These are phyloP conservation scores for Nemopilema nomurai DNA, from an alignment of 30 jellyfish, hydroid and myxozoan genomes.

Conservation along the genomic window DNA sequence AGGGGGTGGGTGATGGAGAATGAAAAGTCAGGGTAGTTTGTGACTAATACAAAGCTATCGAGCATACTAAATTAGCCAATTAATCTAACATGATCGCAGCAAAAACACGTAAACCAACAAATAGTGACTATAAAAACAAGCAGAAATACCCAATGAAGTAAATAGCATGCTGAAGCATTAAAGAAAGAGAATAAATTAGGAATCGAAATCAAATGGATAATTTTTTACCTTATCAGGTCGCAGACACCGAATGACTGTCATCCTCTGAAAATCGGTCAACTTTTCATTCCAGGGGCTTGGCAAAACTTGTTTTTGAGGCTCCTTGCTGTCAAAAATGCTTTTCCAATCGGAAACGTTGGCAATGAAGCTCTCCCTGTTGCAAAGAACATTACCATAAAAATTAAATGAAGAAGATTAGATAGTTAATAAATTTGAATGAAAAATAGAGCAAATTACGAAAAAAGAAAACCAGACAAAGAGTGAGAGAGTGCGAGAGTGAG, in stretches of 20 bases:
- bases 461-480: too few species aligned
- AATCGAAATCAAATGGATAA: background rate
- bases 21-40: background rate
- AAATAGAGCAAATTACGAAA: too few species aligned
- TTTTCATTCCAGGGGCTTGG: constrained; percentile 92
- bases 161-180: background rate
- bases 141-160: too few species aligned
- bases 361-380: constrained; percentile 72
- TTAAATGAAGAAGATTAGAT: background rate
- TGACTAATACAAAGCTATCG: too few species aligned
- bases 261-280: constrained; percentile 88
- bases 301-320: constrained; percentile 81
- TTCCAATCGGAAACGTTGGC: constrained; percentile 77
- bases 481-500: too few species aligned
- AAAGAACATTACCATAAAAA: too few species aligned
- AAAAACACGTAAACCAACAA: too few species aligned
- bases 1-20: background rate
- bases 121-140: too few species aligned
- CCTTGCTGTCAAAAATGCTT: constrained; percentile 88
- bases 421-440: too few species aligned
- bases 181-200: background rate
- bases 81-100: too few species aligned
- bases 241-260: constrained; percentile 88
- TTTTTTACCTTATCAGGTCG: constrained; percentile 89
- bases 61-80: too few species aligned